These are phyloP conservation scores for Tricholaema leucomelas DNA, from an alignment of 2,113 vertebrate genomes.

Conservation along the genomic window DNA sequence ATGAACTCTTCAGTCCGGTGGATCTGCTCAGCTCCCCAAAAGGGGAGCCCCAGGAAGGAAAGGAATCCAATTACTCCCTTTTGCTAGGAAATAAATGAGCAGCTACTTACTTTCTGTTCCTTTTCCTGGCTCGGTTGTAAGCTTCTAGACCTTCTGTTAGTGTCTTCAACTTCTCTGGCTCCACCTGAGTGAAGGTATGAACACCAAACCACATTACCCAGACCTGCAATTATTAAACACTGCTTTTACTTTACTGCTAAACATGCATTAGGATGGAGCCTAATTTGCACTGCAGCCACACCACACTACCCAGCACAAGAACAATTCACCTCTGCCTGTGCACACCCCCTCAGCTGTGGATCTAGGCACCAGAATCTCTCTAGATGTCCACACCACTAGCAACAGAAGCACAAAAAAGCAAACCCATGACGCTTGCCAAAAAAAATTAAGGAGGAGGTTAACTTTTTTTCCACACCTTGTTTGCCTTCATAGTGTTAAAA, in stretches of 20 bases:
- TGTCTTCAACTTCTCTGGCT: constrained; percentile 95
- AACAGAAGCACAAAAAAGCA: neutral
- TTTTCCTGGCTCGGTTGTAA: constrained; percentile 88
- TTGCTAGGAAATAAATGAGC: neutral
- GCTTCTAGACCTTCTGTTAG: constrained; percentile 97
- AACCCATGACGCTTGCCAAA: rapidly evolving
- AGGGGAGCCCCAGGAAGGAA: neutral
- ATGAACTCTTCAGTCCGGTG: neutral
- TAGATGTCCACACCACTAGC: neutral
- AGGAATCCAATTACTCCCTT: rapidly evolving
- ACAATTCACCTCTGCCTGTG: rapidly evolving
- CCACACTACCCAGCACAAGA: neutral
- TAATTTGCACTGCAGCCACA: neutral
- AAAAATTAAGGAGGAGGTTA: neutral
- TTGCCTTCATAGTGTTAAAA: neutral
- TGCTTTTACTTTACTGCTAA: constrained; percentile 19
- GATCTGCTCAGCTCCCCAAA: neutral
- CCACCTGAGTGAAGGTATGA: constrained; percentile 84
- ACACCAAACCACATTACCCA: constrained; percentile 74
- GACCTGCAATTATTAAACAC: constrained; percentile 36
- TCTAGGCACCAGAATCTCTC: neutral
- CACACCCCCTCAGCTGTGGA: neutral
- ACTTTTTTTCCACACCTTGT: rapidly evolving
- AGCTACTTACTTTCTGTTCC: constrained; percentile 91
- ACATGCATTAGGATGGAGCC: neutral